Evolutionary conservation across 2,797 vertebrate species (phyloP).

Genomic region (Clarias fuscus): DNA sequence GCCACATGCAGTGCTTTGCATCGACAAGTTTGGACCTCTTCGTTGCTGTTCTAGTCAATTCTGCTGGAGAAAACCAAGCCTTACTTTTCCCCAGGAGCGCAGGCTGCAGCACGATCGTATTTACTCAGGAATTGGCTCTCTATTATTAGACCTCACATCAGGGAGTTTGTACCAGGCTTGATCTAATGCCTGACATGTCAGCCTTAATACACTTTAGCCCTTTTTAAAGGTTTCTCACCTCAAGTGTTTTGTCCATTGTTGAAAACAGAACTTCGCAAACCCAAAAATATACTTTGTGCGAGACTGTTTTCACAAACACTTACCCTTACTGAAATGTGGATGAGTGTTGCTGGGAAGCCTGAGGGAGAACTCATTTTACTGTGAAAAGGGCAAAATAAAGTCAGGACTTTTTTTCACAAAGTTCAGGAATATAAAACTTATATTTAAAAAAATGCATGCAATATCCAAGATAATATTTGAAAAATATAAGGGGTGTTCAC

Average conservation of each 20-base stretch:
- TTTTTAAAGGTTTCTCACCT: not conserved
- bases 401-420: not conserved
- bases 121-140: constrained; percentile 5
- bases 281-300: not conserved
- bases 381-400: constrained; percentile 17
- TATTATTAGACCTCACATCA: constrained; percentile 28
- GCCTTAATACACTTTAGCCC: constrained; percentile 10
- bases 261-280: not conserved
- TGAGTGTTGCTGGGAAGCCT: not conserved
- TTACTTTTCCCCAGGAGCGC: not conserved
- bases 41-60: constrained; percentile 13
- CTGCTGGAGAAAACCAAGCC: constrained; percentile 11
- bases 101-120: not conserved
- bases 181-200: not conserved
- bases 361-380: constrained; percentile 18
- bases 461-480: not conserved
- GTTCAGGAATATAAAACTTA: not conserved
- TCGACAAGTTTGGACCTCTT: constrained; percentile 10
- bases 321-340: not conserved
- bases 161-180: constrained; percentile 15
- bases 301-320: not conserved
- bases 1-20: constrained; percentile 33
- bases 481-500: not conserved
- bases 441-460: not conserved
- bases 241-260: not conserved